These are phyloP conservation scores for Struthidea cinerea DNA, from an alignment of 2,113 vertebrate species.

Conservation along the genomic window DNA sequence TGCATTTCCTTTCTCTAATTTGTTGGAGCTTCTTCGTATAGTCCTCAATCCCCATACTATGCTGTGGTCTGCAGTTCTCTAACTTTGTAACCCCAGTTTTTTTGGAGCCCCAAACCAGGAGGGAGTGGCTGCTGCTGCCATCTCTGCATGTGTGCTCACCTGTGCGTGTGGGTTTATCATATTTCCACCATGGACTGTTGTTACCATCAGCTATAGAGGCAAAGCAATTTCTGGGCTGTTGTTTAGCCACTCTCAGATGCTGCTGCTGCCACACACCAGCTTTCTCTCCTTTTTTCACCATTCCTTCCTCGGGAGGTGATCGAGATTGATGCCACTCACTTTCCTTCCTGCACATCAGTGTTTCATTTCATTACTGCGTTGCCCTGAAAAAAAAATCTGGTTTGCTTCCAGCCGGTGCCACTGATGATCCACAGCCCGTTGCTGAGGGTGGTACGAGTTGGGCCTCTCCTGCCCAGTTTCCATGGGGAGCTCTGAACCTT, in stretches of 20 bases:
- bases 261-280: background rate
- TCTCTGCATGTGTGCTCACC: background rate
- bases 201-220: background rate
- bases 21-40: background rate
- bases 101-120: background rate
- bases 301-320: background rate
- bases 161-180: background rate
- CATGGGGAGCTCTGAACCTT: background rate
- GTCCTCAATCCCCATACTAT: accelerated
- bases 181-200: background rate
- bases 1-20: background rate
- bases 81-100: background rate
- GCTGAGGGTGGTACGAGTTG: background rate
- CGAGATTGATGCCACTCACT: background rate
- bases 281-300: background rate
- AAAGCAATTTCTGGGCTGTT: background rate
- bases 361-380: background rate
- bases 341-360: background rate
- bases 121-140: background rate
- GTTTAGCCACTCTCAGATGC: background rate
- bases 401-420: background rate
- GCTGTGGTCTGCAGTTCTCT: background rate
- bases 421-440: background rate
- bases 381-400: background rate
- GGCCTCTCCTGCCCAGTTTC: background rate